A percentile compares a stretch with the other conserved stretches of the same genome.
These are phyloP conservation scores for Ivindomyrus marchei DNA, from an alignment of 2,113 vertebrate species.

Conservation along the genomic window DNA sequence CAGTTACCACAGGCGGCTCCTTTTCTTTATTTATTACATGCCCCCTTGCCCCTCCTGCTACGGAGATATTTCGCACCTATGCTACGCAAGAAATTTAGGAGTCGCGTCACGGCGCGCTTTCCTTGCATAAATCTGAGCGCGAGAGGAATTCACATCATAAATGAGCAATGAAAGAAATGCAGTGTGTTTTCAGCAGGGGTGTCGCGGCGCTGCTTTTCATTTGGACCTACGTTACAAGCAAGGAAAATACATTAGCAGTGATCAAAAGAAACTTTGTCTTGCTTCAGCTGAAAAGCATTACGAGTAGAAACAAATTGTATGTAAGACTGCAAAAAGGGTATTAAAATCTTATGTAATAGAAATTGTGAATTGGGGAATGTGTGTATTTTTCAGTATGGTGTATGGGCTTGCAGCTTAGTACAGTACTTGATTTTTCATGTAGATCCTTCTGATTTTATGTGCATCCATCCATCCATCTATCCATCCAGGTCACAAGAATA, in stretches of 20 bases:
- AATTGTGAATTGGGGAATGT: background rate
- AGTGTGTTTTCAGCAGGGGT: background rate
- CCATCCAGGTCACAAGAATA: background rate
- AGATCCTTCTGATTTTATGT: background rate
- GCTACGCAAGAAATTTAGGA: background rate
- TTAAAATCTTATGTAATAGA: background rate
- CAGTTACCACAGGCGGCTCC: too few relatives aligned
- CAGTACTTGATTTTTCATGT: background rate
- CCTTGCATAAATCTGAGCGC: background rate
- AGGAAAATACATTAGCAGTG: constrained; percentile 1
- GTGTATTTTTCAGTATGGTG: background rate
- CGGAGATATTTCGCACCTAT: background rate
- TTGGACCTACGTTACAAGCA: background rate
- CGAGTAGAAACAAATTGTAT: background rate
- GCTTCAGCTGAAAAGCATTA: background rate
- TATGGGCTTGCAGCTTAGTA: background rate
- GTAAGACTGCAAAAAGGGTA: background rate
- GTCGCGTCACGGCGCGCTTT: background rate
- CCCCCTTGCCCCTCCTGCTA: background rate
- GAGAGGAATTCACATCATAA: background rate
- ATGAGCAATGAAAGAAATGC: background rate
- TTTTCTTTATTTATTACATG: background rate
- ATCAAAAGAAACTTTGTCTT: background rate
- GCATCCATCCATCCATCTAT: background rate
- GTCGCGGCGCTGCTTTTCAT: background rate